Evolutionary conservation across 2,888 invertebrate species (phyloP).

Genomic region (Dascillus cervinus): DNA sequence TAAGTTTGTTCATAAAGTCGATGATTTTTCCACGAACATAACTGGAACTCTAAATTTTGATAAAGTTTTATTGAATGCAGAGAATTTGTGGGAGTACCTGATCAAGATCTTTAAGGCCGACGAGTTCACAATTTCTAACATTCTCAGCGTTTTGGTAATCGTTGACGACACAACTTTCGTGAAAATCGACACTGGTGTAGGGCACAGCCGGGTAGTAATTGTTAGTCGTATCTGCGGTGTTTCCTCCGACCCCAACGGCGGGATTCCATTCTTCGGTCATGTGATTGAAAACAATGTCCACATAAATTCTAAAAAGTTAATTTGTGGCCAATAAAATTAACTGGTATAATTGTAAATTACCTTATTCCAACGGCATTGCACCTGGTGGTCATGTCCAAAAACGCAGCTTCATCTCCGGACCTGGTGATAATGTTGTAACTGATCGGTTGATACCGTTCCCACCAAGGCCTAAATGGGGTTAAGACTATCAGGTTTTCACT

Average conservation of each 20-base stretch:
- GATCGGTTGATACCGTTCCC: constrained; percentile 81
- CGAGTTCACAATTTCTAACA: constrained; percentile 45
- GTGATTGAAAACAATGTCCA: constrained; percentile 81
- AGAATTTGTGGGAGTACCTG: constrained; percentile 43
- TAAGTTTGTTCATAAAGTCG: constrained; percentile 61
- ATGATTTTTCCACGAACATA: constrained; percentile 59
- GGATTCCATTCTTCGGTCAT: constrained; percentile 53
- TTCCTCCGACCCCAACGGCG: constrained; percentile 56
- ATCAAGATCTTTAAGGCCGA: constrained; percentile 69
- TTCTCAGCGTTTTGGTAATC: constrained; percentile 59
- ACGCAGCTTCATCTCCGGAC: constrained; percentile 67
- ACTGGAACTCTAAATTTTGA: constrained; percentile 4
- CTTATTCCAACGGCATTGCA: constrained; percentile 74
- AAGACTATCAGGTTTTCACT: constrained; percentile 60
- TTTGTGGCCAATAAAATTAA: background rate
- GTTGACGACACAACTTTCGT: constrained; percentile 54
- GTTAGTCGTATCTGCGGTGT: constrained; percentile 43
- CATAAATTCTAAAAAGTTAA: constrained; percentile 58
- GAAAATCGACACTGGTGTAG: constrained; percentile 60
- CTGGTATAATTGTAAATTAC: constrained; percentile 31
- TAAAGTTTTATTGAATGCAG: no score
- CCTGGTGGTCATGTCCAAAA: constrained; percentile 66
- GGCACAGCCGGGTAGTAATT: constrained; percentile 53
- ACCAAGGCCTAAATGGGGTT: constrained; percentile 75
- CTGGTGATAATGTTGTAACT: constrained; percentile 70